Evolutionary conservation across 2,113 vertebrate genomes (phyloP), one percentile per base, ranked within the genome.

Genomic region (Pseudorectes ferrugineus): DNA sequence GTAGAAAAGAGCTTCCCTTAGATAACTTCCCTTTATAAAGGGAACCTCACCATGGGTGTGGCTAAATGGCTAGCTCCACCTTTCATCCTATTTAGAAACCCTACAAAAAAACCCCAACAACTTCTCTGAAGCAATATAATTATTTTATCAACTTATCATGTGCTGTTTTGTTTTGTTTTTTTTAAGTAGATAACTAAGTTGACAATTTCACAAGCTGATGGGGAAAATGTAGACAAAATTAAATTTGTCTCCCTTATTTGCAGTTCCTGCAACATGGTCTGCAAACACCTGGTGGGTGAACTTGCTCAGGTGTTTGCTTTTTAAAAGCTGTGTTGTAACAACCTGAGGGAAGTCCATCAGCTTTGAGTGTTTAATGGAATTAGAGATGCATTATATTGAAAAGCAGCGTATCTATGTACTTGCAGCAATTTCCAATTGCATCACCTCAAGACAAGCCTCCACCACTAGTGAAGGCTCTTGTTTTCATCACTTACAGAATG

Each of bases 41-140:
- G n/a, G n/a, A n/a, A 80, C 59, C 81, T 95, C 43, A 55, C 43
- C 23, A 38, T 71, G 75, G 96, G 95, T 91, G 95, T 85, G 95
- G 87, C 46, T 92, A 94, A 93, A 85, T 85, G 2, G 66, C 36
- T 90, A 45, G 90, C 92, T 92, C 96, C 95, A 84, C 96, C 95
- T 51, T 83, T 67, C 55, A 90, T 67, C 85, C 72, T 61, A 92
- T 71, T 81, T 84, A 67, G 88, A 89, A 93, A 92, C 68, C 54
- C 67, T 63, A 74, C 21, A 70, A 62, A 84, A 16, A 77, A 59
- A 49, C 14, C 42, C 42, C 5, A 45, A 45, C 36, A 45, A 6
- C 23, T 65, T 78, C 55, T 70, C 25, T 52, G 52, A 17, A 62
- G 33, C 24, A 91, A 83, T 58, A 28, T 16, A 48, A 40, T 71